Evolutionary conservation across 2,113 vertebrate species (phyloP).

Genomic region (Mesoclemmys tuberculata): DNA sequence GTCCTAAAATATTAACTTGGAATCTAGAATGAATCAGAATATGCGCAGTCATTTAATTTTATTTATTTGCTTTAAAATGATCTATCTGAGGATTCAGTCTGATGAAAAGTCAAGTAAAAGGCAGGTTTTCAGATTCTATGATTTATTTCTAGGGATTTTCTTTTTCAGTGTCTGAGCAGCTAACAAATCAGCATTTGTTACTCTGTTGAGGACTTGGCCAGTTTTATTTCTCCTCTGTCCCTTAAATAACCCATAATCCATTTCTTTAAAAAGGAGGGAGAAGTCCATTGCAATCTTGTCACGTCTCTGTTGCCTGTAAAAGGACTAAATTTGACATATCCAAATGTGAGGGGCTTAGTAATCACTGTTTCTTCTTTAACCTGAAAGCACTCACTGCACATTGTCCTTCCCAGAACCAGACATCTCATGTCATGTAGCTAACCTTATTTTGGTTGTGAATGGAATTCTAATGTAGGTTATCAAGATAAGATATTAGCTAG

Average conservation of each 20-base stretch:
- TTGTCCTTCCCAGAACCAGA: neutral
- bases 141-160: neutral
- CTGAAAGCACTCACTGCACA: neutral
- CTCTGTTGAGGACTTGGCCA: neutral
- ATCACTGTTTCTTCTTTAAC: neutral
- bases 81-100: neutral
- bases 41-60: neutral
- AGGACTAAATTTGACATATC: neutral
- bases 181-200: constrained; percentile 19
- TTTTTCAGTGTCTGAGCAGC: neutral
- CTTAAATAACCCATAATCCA: neutral
- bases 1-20: neutral
- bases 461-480: neutral
- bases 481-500: neutral
- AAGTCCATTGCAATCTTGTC: neutral
- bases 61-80: neutral
- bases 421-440: neutral
- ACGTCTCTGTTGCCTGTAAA: neutral
- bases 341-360: constrained; percentile 11
- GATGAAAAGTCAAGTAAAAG: neutral
- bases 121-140: neutral
- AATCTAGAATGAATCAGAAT: neutral
- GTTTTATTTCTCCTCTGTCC: constrained; percentile 1
- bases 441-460: constrained; percentile 36
- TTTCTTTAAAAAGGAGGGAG: neutral